Evolutionary conservation across 2,888 invertebrate species (phyloP), one percentile per base, ranked within the genome.

Genomic region (Nymphalis polychloros): DNA sequence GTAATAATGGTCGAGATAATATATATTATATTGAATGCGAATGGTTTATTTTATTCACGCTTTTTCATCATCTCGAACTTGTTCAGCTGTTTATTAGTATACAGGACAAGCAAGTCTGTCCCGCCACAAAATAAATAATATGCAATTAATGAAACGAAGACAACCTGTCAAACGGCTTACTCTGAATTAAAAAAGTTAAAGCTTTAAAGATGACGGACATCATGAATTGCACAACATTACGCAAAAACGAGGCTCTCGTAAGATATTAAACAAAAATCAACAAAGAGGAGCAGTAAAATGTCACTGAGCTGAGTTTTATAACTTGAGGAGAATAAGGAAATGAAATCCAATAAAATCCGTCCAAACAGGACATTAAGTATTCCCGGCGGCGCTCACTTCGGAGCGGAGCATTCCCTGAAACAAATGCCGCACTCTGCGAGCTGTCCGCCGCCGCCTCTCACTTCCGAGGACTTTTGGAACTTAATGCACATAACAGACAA

Each of bases 341-440:
- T 68, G 50, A 64, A 68, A 68, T 68, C 68, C 61, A 68, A 68
- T 64, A 68, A 64, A 64, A 68, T 68, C 57, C 67, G 64, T 46
- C 64, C 61, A 64, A 68, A 68, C 64, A 61, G 53, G 64, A 49
- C 64, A 64, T 68, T 64, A 57, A 64, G 64, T 64, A 68, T 68
- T 68, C 64, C 46, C 55, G 41, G 49, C 57, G 64, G 64, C 19
- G 64, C 53, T 63, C 47, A 52, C 49, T 67, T 10, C 41, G 1
- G 10, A 3, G 10, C 19, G 7, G 66, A 49, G 55, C 27, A 49
- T 46, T 48, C 65, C 60, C 59, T 46, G 48, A 53, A 63, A 66
- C 55, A 49, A 63, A 63, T 55, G 41, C n/a, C 57, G 48, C 60
- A 35, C 31, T 53, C 27, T 27, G 41, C 41, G 41, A 41, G 20